Percentiles rank a stretch among this genome's conserved stretches.
These are phyloP conservation scores for Hypsopygia costalis DNA, from an alignment of 2,888 invertebrate species.

Conservation along the genomic window DNA sequence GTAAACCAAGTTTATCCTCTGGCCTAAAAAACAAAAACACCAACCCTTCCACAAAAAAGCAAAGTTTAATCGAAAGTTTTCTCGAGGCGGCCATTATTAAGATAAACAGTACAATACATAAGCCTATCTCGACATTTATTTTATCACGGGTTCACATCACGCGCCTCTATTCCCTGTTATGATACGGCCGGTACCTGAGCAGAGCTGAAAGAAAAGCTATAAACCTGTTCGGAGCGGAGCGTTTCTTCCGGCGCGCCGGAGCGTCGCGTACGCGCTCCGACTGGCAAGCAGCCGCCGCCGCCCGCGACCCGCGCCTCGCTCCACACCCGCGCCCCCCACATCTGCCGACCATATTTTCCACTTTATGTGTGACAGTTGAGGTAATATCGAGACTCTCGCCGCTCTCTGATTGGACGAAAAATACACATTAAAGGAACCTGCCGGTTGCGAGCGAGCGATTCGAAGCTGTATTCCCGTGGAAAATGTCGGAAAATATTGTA, in stretches of 20 bases:
- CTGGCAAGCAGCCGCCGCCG: slow-evolving; percentile 53
- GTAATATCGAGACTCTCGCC: slow-evolving; percentile 81
- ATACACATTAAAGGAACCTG: slow-evolving; percentile 81
- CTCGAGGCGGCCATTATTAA: slow-evolving; percentile 77
- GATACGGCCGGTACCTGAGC: slow-evolving; percentile 79
- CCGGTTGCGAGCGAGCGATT: slow-evolving; percentile 77
- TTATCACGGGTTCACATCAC: slow-evolving; percentile 81
- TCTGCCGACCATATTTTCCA: slow-evolving; percentile 82
- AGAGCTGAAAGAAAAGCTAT: slow-evolving; percentile 81
- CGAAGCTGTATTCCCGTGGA: slow-evolving; percentile 81
- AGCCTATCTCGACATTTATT: slow-evolving; percentile 81
- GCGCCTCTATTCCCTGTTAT: slow-evolving; percentile 80
- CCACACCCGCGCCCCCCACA: slow-evolving; percentile 52
- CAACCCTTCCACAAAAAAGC: slow-evolving; percentile 38
- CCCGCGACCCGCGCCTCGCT: slow-evolving; percentile 29
- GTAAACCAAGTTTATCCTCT: too few relatives aligned
- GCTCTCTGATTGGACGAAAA: slow-evolving; percentile 81
- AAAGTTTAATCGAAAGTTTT: slow-evolving; percentile 76
- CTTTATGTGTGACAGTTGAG: slow-evolving; percentile 83
- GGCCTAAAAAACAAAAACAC: slow-evolving; percentile 22
- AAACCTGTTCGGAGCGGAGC: slow-evolving; percentile 77
- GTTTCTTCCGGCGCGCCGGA: slow-evolving; percentile 75
- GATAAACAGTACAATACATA: slow-evolving; percentile 81
- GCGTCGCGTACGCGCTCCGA: slow-evolving; percentile 75
- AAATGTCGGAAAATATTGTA: slow-evolving; percentile 81